Evolutionary conservation across 2,113 vertebrate species (phyloP), one percentile per base, ranked within the genome.

Genomic region (Calonectris borealis): DNA sequence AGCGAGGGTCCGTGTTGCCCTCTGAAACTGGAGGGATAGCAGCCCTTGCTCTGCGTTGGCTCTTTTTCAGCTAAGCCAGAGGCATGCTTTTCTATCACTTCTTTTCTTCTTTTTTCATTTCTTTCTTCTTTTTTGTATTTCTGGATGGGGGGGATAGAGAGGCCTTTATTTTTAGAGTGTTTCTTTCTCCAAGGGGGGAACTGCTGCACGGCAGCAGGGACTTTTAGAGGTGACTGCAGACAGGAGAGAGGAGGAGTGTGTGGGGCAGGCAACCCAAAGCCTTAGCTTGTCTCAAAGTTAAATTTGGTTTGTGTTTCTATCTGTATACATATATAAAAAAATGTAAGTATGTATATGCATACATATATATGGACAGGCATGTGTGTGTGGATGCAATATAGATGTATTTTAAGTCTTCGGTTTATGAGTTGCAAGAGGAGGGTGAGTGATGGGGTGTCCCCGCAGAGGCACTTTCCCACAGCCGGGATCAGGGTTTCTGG

Each of bases 81-180:
- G 32, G 51, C n/a, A 32, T 61, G 36, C 40, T 88, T 77, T 86
- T 70, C 71, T 75, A 40, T 42, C 27, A 8, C 18, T 65, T 48
- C 2, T 48, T 26, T 61, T 61, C 48, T 21, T 22, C 15, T 57
- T 54, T 70, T 42, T 16, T 13, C 24, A 22, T 71, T 70, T 70
- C 0, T 75, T 61, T 34, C 4, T 80, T 71, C 1, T 6, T 52
- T 81, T 48, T 66, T 15, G 5, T 4, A n/a, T 76, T 94, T 57
- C 48, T 66, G 62, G 21, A 31, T 26, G 20, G 10, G 13, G 54
- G 51, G 38, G 4, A 86, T 49, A 84, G 60, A 48, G 38, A 84
- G 80, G 88, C 75, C 77, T 94, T 97, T 97, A 80, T 96, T 87
- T 88, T 96, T 48, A 55, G 40, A 79, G 27, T 7, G 18, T 71